Evolutionary conservation across 2,113 vertebrate genomes (phyloP), one percentile per base, ranked within the genome.

Genomic region (Plecotus auritus): DNA sequence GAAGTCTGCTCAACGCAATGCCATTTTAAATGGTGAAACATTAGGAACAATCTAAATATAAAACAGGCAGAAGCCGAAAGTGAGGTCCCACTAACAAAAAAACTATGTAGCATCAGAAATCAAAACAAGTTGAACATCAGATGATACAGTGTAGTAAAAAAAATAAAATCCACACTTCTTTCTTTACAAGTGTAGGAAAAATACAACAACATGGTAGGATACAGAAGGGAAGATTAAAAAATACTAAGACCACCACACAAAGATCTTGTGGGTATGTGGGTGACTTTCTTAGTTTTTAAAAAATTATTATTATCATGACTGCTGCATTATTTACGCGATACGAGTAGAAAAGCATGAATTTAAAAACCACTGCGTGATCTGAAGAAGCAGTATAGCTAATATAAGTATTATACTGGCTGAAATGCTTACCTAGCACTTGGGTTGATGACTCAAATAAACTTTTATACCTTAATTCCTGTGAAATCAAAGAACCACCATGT

Each of bases 11-110:
- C 54, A 96, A 14, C 5, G 11, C 7, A 78, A n/a, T 40, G 14
- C 37, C 28, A 88, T 45, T 90, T 85, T 69, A 90, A 90, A 88
- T 73, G 37, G 47, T 82, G 35, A 85, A 95, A 95, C 69, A 78
- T n/a, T n/a, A 49, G 32, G 20, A 89, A 85, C n/a, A 54, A 35
- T 20, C 51, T 85, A 66, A 73, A 76, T 72, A 35, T 51, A 61
- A 47, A 76, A 61, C n/a, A 93, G 49, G 69, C 35, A 69, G 93
- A 91, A 95, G 66, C 47, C 23, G 32, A 54, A 72, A 85, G 47
- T 49, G 61, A 84, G 28, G 59, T n/a, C 67, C 66, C 7, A 47
- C 61, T 51, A 69, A 87, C 30, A 37, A 77, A 9, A 12, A 10
- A 74, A 88, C 8, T 45, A 42, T 5, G 59, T 4, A 67, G 42